These are phyloP conservation scores for Paratilapia polleni DNA, from an alignment of 2,113 vertebrate genomes.

Conservation along the genomic window DNA sequence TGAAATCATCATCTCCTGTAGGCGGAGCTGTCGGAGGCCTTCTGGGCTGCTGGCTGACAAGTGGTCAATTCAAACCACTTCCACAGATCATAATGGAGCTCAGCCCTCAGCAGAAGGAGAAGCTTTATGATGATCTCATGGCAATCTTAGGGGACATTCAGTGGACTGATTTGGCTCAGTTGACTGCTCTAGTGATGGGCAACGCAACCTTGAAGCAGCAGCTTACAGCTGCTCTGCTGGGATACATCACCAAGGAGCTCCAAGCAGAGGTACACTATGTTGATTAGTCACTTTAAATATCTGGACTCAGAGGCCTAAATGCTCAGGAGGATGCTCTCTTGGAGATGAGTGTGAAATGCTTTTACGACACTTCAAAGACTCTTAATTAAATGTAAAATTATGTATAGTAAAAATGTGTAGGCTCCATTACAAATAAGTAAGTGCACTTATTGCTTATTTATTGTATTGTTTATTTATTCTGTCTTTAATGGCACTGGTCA, in stretches of 20 bases:
- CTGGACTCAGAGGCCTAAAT: neutral
- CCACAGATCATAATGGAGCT: constrained; percentile 91
- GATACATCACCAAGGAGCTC: constrained; percentile 85
- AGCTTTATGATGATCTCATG: constrained; percentile 77
- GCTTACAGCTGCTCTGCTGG: constrained; percentile 80
- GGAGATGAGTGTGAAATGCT: neutral
- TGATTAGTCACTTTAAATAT: constrained; percentile 68
- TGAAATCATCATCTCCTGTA: constrained; percentile 56
- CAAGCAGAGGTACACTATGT: constrained; percentile 83
- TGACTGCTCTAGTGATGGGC: constrained; percentile 85
- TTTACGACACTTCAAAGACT: constrained; percentile 3
- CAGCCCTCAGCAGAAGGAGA: constrained; percentile 82
- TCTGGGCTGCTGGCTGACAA: constrained; percentile 88
- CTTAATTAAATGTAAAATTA: neutral
- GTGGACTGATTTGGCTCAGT: constrained; percentile 86
- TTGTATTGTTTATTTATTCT: neutral
- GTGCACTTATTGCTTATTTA: constrained; percentile 11
- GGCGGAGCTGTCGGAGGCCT: constrained; percentile 89
- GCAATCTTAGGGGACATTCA: constrained; percentile 80
- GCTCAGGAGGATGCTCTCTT: neutral
- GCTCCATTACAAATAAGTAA: neutral
- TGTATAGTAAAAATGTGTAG: neutral
- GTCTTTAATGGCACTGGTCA: neutral
- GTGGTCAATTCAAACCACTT: constrained; percentile 87
- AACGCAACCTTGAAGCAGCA: constrained; percentile 81